These are phyloP conservation scores for Hydraecia micacea DNA, from an alignment of 2,888 invertebrate genomes.

Conservation along the genomic window DNA sequence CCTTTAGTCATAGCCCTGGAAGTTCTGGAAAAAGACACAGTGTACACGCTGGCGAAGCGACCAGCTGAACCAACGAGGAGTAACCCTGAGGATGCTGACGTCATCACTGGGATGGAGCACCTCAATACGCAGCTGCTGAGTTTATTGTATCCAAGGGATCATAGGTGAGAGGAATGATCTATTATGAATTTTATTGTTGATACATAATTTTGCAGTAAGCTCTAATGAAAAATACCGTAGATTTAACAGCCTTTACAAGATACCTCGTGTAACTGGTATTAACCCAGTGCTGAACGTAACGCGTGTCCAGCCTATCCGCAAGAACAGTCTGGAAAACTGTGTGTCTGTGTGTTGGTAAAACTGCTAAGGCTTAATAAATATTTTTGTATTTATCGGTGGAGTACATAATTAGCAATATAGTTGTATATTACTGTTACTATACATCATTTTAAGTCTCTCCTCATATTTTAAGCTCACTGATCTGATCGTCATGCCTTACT, in stretches of 20 bases:
- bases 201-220: background rate
- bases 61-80: slow-evolving; percentile 65
- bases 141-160: slow-evolving; percentile 92
- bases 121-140: slow-evolving; percentile 91
- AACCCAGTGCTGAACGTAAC: too few species aligned
- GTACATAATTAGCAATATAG: too few species aligned
- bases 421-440: too few species aligned
- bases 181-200: background rate
- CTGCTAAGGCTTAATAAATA: too few species aligned
- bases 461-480: too few species aligned
- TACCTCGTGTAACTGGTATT: background rate
- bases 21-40: slow-evolving; percentile 85
- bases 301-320: too few species aligned
- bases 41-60: slow-evolving; percentile 78
- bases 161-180: slow-evolving; percentile 75
- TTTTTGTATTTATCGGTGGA: too few species aligned
- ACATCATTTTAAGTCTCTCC: too few species aligned
- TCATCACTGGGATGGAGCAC: slow-evolving; percentile 90
- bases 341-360: too few species aligned
- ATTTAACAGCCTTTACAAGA: background rate
- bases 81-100: slow-evolving; percentile 81
- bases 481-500: too few species aligned
- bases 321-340: too few species aligned
- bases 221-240: background rate
- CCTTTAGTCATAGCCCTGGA: slow-evolving; percentile 77